Conservation (phyloP, 2,797 vertebrate species). For the Gymnoscopelus braueri region DNA sequence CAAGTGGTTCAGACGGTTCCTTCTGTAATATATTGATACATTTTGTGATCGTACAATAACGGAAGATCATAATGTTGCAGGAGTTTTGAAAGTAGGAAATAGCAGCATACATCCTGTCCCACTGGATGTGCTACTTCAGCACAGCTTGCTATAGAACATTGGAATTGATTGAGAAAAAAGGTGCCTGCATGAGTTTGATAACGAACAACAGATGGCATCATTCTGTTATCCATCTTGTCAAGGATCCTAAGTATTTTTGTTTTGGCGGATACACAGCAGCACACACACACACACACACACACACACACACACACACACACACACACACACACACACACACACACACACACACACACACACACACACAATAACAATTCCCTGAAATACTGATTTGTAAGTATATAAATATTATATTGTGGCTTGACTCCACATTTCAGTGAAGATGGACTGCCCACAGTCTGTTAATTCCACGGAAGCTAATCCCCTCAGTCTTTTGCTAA, state of each 20-base stretch:
- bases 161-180: slow-evolving; percentile 36
- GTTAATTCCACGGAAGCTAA: slow-evolving; percentile 74
- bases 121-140: slow-evolving; percentile 22
- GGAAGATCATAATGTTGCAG: no score
- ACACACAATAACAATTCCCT: slow-evolving; percentile 18
- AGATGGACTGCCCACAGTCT: slow-evolving; percentile 73
- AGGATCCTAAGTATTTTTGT: slow-evolving; percentile 29
- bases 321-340: slow-evolving; percentile 19
- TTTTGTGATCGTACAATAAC: no score
- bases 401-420: slow-evolving; percentile 54
- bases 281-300: not conserved
- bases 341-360: not conserved
- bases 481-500: slow-evolving; percentile 79
- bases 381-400: slow-evolving; percentile 41
- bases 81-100: no score
- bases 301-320: slow-evolving; percentile 16
- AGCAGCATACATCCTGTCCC: slow-evolving; percentile 17
- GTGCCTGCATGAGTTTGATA: slow-evolving; percentile 35
- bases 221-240: slow-evolving; percentile 56
- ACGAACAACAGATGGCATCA: slow-evolving; percentile 67
- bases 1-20: no score
- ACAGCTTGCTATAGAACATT: slow-evolving; percentile 24
- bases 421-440: slow-evolving; percentile 34
- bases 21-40: no score
- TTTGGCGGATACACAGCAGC: not conserved